Base-by-base conservation (phyloP, 2,113 vertebrate species). In the Epinephelus moara region DNA sequence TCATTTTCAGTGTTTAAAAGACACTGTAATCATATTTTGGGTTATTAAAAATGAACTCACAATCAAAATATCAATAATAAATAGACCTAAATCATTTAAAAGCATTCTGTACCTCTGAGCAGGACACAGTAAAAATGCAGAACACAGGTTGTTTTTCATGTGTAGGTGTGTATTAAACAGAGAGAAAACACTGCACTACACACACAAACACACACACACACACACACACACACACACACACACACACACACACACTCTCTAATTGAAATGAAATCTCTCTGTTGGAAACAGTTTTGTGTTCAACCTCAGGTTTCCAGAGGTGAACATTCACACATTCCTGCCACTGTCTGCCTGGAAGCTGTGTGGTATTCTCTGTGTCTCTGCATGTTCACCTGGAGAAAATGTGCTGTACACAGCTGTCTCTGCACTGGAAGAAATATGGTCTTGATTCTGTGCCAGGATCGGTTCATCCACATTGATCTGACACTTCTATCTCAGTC, bases 281-380 rank as follows among this genome's bases (percentile, higher is more conserved):
- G 33, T 15, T 64, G 42, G 40, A 47, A 47, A 47, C 42, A 18
- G n/a, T 45, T 9, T 30, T 45, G 42, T 45, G 42, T 45, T 45
- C 42, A 12, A 19, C 23, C n/a, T 72, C 37, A 15, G 1, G 56
- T 74, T 74, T 33, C 70, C 55, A 71, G 52, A 42, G 52, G 53
- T 40, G 21, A 57, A 45, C n/a, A 62, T 23, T 9, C 33, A 5
- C 30, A 86, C 80, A 86, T 87, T 88, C 85, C 79, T 68, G 30
- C 53, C 64, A 40, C 49, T 33, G 69, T 70, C 15, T 47, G 55
- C 45, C 69, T 63, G 66, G 76, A 64, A 49, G 64, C 25, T 49
- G 56, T 25, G 47, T n/a, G 85, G 70, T 73, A 86, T 88, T 86
- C 61, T 80, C 33, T 80, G 30, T 91, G 88, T 88, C 85, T 87